Evolutionary conservation across 2,888 invertebrate genomes (phyloP), one percentile per base, ranked within the genome.

Genomic region (Coelopa pilipes): DNA sequence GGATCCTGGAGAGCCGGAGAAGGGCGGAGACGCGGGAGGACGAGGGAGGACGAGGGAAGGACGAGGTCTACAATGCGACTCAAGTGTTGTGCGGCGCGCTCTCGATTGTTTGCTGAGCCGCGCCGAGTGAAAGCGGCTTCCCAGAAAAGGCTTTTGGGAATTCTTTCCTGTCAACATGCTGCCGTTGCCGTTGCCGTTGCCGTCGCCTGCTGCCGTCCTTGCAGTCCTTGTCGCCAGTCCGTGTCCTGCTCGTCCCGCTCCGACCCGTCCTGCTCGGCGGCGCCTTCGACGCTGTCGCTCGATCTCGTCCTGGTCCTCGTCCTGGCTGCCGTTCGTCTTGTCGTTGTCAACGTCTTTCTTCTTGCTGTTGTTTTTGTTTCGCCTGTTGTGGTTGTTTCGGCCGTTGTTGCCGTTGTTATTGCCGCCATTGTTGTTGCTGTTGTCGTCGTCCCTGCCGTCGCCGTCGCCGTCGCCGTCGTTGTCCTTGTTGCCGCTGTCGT

Each of bases 401-500:
- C 78, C 75, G 78, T 78, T 79, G 80, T 79, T 77, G 78, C 7
- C 7, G 34, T 34, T 34, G 34, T 34, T 34, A 34, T 34, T 34
- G 2, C 34, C 7, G 2, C 34, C 7, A 68, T 53, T 62, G 59
- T 34, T 62, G 47, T 57, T 57, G n/a, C 24, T 45, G 45, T 69
- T 34, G 9, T 69, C 45, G 69, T 69, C 69, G 21, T 78, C 79
- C 79, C 79, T 77, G 77, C 79, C 78, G 76, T 79, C 81, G 78
- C 77, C 82, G 77, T 81, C 79, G 77, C 77, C 76, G 70, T 70
- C 67, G 72, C 49, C 81, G 79, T 78, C 79, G 80, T 79, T 77
- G 77, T 80, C 78, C 76, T 79, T 82, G 78, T 78, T 83, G 77
- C 81, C 79, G 77, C 77, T 77, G 70, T 70, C 67, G 72, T 53